Evolutionary conservation across 1,140 invertebrate species (phyloP), one percentile per base, ranked within the genome.

Genomic region (Helicoverpa armigera): DNA sequence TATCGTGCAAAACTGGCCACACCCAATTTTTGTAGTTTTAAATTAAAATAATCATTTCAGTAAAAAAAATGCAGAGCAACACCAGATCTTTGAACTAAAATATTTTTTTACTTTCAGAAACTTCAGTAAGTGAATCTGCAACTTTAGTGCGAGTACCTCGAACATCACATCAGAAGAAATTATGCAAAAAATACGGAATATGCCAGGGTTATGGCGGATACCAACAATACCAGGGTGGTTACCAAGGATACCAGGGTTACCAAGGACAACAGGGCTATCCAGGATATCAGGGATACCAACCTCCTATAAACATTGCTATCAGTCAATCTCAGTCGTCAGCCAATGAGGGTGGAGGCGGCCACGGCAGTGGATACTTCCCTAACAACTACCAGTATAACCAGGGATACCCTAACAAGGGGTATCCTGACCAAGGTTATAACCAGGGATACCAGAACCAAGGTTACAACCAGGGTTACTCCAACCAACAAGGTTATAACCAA

Each of bases 291-390:
- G 43, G 69, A 29, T 80, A 77, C 1, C 60, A 65, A 60, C n/a
- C 82, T 78, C 87, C 90, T 0, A 92, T 94, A 61, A 93, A 94
- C 75, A 93, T 94, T 69, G 93, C 89, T 9, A 93, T 94, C 51
- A 94, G 93, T 63, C 93, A 94, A 77, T 93, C 93, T 4, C 93
- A 94, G 70, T 88, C 92, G 16, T 93, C 93, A 31, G 81, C 91
- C 0, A 92, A 90, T 43, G 87, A 85, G 35, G 90, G 87, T 12
- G 90, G 88, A 1, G 90, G 91, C 11, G 91, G 91, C 7, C 87
- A 90, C 29, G 83, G 81, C 2, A 84, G 80, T 31, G 87, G 90
- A 7, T 87, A 87, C 53, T 91, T 88, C 67, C 92, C 92, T 0
- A 90, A 94, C 67, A 91, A 92, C 76, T 88, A 92, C 60, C 92